phyloP scores from a whole-genome alignment of 1,140 invertebrate genomes.

The Odontomachus brunneus region DNA sequence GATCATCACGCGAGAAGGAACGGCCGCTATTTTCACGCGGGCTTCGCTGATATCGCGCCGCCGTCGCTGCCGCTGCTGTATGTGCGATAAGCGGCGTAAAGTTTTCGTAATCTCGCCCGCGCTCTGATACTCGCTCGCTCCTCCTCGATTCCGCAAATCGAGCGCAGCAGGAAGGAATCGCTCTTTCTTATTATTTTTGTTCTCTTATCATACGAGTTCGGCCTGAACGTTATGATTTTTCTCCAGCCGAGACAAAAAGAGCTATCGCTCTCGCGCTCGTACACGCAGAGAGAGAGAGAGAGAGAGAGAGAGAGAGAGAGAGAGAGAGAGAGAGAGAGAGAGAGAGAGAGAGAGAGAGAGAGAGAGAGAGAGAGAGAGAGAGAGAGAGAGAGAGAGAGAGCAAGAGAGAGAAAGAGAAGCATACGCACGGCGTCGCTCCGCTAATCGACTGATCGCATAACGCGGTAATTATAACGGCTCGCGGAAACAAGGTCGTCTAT shows the following conservation, averaged over 20 bases:
- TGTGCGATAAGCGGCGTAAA: constrained; percentile 49
- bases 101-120: constrained; percentile 62
- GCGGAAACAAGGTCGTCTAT: not conserved
- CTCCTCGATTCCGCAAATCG: not conserved
- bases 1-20: constrained; percentile 28
- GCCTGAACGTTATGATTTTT: too few relatives aligned
- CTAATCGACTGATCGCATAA: not conserved
- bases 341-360: not conserved
- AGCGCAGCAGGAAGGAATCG: not conserved
- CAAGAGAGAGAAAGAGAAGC: not conserved
- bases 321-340: not conserved
- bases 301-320: too few relatives aligned
- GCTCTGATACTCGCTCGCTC: constrained; percentile 36
- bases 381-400: too few relatives aligned
- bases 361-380: too few relatives aligned
- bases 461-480: constrained; percentile 23
- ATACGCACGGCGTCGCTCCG: constrained; percentile 1
- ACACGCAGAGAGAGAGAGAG: too few relatives aligned
- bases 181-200: too few relatives aligned
- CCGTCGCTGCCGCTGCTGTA: not conserved
- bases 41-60: constrained; percentile 54
- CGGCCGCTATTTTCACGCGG: constrained; percentile 30
- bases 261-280: too few relatives aligned
- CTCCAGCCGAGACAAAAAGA: too few relatives aligned
- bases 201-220: too few relatives aligned